These are phyloP conservation scores for Lamellibrachia satsuma DNA, from an alignment of 2,888 invertebrate genomes.

Conservation along the genomic window DNA sequence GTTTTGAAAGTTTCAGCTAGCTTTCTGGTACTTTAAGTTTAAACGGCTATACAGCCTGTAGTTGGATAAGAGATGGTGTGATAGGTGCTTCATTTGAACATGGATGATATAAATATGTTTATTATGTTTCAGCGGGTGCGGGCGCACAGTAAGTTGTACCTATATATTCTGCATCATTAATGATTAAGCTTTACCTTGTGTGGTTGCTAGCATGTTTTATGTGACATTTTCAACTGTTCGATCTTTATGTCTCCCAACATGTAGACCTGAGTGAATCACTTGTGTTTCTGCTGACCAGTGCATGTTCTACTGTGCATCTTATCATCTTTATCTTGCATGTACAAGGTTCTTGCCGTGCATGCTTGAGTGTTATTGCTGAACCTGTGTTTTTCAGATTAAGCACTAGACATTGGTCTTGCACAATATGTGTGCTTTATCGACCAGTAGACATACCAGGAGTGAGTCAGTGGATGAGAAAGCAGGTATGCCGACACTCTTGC, in stretches of 20 bases:
- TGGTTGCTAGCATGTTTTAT: background rate
- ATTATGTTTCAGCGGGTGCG: constrained; percentile 17
- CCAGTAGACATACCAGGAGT: background rate
- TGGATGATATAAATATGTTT: background rate
- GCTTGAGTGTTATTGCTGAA: constrained; percentile 4
- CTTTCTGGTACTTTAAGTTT: no score
- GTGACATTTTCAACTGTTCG: background rate
- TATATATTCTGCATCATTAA: background rate
- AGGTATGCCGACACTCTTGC: background rate
- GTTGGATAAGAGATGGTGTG: no score
- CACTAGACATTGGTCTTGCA: constrained; percentile 3
- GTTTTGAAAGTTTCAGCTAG: no score
- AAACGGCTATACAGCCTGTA: no score
- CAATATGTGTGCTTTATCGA: constrained; percentile 13
- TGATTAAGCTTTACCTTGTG: background rate
- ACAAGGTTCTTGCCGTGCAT: background rate
- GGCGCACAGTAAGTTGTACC: constrained; percentile 1
- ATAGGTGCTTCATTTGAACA: no score
- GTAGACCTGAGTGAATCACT: background rate
- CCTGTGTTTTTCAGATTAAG: constrained; percentile 2
- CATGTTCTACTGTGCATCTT: background rate
- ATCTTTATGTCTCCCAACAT: background rate
- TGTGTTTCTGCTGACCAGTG: background rate
- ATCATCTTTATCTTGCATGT: background rate
- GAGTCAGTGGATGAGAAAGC: background rate